Evolutionary conservation across 2,888 invertebrate species (phyloP).

Genomic region (Drosophila meridiana): DNA sequence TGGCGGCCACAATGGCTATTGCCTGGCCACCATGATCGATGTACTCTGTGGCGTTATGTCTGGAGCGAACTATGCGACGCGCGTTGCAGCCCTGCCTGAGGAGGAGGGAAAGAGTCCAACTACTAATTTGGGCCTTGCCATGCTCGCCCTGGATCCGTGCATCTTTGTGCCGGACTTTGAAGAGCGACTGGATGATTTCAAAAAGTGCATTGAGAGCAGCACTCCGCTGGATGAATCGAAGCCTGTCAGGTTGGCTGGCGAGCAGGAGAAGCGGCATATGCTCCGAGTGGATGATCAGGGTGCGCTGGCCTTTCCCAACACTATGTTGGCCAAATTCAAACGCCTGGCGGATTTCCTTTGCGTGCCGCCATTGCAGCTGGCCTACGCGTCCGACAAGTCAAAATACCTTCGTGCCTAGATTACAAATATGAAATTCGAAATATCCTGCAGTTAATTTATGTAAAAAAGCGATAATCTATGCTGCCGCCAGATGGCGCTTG

Average conservation of each 20-base stretch:
- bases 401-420: background rate
- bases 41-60: slow-evolving; percentile 59
- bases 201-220: slow-evolving; percentile 27
- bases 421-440: background rate
- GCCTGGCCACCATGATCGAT: slow-evolving; percentile 56
- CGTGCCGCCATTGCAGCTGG: slow-evolving; percentile 50
- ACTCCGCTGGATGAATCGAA: background rate
- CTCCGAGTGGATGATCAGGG: slow-evolving; percentile 44
- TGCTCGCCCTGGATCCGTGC: slow-evolving; percentile 56
- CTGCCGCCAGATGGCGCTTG: background rate
- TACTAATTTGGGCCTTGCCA: slow-evolving; percentile 50
- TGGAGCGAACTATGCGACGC: slow-evolving; percentile 53
- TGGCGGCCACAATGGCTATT: slow-evolving; percentile 52
- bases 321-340: slow-evolving; percentile 36
- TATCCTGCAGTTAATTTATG: background rate
- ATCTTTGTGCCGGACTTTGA: slow-evolving; percentile 53
- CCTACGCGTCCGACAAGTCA: slow-evolving; percentile 13
- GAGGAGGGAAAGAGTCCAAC: background rate
- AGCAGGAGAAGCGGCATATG: slow-evolving; percentile 48
- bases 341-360: slow-evolving; percentile 35
- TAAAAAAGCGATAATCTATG: background rate
- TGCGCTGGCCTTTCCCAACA: slow-evolving; percentile 52
- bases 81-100: slow-evolving; percentile 31
- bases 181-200: slow-evolving; percentile 55
- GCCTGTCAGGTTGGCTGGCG: slow-evolving; percentile 45